phyloP scores from a whole-genome alignment of 1,140 invertebrate species.

The Leptopilina clavipes region DNA sequence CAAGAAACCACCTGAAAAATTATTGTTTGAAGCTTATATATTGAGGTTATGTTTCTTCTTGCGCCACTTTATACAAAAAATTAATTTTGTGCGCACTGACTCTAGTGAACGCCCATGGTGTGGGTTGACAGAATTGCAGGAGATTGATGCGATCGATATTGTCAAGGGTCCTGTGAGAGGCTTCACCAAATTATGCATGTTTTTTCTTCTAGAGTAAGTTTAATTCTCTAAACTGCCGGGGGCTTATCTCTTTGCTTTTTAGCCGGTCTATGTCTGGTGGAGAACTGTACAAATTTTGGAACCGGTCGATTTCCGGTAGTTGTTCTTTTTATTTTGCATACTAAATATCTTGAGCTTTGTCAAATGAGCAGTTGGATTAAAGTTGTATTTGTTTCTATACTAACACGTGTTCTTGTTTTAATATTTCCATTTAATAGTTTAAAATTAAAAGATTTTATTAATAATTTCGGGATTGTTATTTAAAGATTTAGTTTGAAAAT shows the following conservation, averaged over 20 bases:
- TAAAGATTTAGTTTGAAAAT: too few species aligned
- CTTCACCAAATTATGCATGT: conserved; percentile 38
- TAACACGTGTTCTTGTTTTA: not conserved
- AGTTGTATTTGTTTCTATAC: not conserved
- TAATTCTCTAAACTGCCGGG: conserved; percentile 41
- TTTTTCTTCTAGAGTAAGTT: conserved; percentile 33
- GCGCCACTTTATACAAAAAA: conserved; percentile 54
- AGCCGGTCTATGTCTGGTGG: not conserved
- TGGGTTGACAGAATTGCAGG: conserved; percentile 64
- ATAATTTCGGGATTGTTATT: too few species aligned
- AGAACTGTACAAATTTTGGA: not conserved
- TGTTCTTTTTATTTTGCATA: not conserved
- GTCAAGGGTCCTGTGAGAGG: conserved; percentile 57
- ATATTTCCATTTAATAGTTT: not conserved
- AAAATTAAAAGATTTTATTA: not conserved
- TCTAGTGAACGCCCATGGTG: conserved; percentile 69
- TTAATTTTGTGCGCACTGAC: conserved; percentile 60
- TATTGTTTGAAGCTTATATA: conserved; percentile 21
- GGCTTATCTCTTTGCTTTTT: conserved; percentile 2
- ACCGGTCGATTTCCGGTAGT: conserved; percentile 22
- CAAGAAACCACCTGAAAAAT: not conserved
- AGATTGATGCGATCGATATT: conserved; percentile 72
- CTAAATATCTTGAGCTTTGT: not conserved
- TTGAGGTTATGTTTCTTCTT: conserved; percentile 56
- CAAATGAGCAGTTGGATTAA: not conserved